Conservation (phyloP, 2,797 vertebrate species). For the Alcedo atthis region DNA sequence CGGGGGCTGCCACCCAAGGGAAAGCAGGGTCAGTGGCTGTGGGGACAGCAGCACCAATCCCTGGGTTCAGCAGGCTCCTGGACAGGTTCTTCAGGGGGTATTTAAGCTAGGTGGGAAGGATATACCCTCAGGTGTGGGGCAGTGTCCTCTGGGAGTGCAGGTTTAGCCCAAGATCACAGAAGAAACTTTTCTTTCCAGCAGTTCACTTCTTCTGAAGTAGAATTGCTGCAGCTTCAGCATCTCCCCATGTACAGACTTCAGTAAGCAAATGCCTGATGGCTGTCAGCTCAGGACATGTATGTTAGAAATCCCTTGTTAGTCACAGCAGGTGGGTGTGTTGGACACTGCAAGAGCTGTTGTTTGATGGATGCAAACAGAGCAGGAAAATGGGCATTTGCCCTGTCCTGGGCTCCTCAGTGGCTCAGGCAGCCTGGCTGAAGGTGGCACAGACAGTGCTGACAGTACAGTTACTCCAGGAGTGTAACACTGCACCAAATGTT, state of each 20-base stretch:
- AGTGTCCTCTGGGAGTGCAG: neutral
- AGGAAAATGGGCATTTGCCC: conserved; percentile 27
- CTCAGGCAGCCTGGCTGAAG: conserved; percentile 1
- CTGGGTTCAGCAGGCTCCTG: neutral
- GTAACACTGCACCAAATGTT: neutral
- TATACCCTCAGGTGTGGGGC: neutral
- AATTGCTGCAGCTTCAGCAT: neutral
- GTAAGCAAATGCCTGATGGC: conserved; percentile 44
- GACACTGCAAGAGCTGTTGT: conserved; percentile 46
- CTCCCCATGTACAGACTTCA: conserved; percentile 19
- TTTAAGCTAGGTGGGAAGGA: neutral
- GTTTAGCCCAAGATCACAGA: neutral
- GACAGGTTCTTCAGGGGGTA: neutral
- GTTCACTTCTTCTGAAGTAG: neutral
- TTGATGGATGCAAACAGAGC: conserved; percentile 48
- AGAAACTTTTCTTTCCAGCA: neutral
- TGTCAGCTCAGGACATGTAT: conserved; percentile 28
- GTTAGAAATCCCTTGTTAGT: conserved; percentile 54
- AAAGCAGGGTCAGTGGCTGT: accelerated
- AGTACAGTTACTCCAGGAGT: conserved; percentile 15
- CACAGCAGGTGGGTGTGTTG: conserved; percentile 38
- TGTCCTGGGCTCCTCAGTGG: conserved; percentile 7
- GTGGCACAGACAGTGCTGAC: neutral
- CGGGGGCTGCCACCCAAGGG: neutral
- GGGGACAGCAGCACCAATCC: neutral